Evolutionary conservation across 2,113 vertebrate genomes (phyloP), one percentile per base, ranked within the genome.

Genomic region (Sarotherodon lohbergeri): DNA sequence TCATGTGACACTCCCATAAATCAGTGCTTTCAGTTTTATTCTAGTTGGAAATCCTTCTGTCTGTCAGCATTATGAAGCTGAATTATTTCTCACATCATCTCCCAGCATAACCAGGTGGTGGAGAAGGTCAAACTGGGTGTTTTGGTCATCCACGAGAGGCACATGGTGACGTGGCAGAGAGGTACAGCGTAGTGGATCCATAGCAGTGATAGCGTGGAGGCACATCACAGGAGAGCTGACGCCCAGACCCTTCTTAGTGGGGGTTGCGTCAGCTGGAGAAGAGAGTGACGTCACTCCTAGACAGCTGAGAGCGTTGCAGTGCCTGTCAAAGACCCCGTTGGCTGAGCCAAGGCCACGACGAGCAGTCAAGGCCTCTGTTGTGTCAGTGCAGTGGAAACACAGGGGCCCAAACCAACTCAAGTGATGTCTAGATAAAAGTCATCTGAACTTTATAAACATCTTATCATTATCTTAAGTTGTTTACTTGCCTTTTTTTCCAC

Each of bases 231-330:
- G 9, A 29, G 43, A 50, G 78, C 90, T 83, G 88, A 91, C 2
- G 78, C 84, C 78, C 17, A 84, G 83, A 89, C 82, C 85, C 90
- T 88, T 90, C 88, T 89, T 90, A 66, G 79, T 81, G n/a, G 43
- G 50, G 50, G 34, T 93, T 94, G 91, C 89, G 86, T 95, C 93
- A 94, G 90, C 79, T 8, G 68, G 61, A 85, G 82, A 83, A 86
- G 84, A 22, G 41, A 36, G 86, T 90, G 91, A 93, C 50, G 82
- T 94, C 90, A 85, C 85, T 87, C 19, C 39, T 61, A 29, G 76
- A 81, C 86, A 91, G 86, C 90, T 90, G 82, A 86, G 85, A 81
- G 55, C 82, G 41, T 82, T 66, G 85, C 82, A 76, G 54, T 82
- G 63, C 76, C 76, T 68, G 88, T 92, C 81, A 81, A 57, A 92